Base-by-base conservation (phyloP, 2,113 vertebrate species). In the Percina caprodes region DNA sequence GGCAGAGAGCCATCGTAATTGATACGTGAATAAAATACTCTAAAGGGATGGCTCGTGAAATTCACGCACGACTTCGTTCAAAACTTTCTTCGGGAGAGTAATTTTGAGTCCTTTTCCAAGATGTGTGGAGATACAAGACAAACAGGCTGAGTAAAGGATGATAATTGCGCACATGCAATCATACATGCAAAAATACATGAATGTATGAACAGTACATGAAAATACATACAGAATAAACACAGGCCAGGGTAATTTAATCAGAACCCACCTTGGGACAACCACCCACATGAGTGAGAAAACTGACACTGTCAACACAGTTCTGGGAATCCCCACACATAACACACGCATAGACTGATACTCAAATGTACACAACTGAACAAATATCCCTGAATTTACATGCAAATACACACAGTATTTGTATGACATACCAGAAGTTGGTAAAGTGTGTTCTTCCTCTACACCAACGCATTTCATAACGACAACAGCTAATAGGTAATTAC, bases 11-110 rank as follows among this genome's bases (percentile, higher is more conserved):
- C 60, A 42, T 26, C 6, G 83, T 89, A 94, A 93, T 48, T 23
- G 63, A 88, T 92, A 71, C 74, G 76, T 18, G 63, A 85, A 84
- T 80, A 88, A 87, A 92, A 90, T 46, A 79, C 77, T 59, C 78
- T 77, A 54, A 69, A 23, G 66, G 51, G n/a, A 58, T 26, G 30
- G 30, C 30, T 7, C 4, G 3, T 79, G 30, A 79, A 54, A 82
- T 45, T 51, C n/a, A 18, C 70, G 54, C 33, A 13, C 11, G 14
- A 26, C 16, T 45, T 19, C 21, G 30, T 55, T 23, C 2, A 51
- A 39, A 77, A 24, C 6, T 49, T 23, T 2, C 11, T 49, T 0
- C 30, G 6, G 18, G 7, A 26, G 51, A 15, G 21, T 33, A 21
- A 48, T 45, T 63, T 13, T 66, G 14, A 52, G n/a, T 23, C n/a